A percentile compares a stretch with the other conserved stretches of the same genome.
phyloP scores from a whole-genome alignment of 2,113 vertebrate genomes.

The Thunnus thynnus region DNA sequence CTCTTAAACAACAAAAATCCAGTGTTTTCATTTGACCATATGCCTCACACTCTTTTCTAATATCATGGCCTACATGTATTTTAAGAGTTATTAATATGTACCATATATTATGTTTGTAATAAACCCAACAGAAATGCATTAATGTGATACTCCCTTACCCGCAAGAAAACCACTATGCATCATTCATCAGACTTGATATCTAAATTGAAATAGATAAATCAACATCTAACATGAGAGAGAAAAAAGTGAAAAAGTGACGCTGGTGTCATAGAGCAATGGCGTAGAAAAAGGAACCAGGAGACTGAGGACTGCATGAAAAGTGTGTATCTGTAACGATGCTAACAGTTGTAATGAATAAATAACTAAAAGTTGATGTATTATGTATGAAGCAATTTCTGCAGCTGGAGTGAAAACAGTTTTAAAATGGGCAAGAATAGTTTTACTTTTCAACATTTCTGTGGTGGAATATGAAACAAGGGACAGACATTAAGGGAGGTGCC shows the following conservation, averaged over 20 bases:
- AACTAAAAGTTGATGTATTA: constrained; percentile 76
- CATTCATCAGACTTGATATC: constrained; percentile 63
- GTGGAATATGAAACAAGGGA: constrained; percentile 52
- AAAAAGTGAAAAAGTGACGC: constrained; percentile 35
- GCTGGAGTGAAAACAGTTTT: constrained; percentile 60
- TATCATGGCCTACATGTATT: constrained; percentile 3
- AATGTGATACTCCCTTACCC: not conserved
- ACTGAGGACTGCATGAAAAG: constrained; percentile 63
- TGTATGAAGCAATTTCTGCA: constrained; percentile 76
- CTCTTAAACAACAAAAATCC: not conserved
- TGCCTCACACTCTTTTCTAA: not conserved
- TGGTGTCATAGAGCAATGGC: constrained; percentile 33
- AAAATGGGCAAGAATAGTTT: constrained; percentile 59
- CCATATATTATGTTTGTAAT: too few relatives aligned
- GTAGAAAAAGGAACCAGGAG: constrained; percentile 48
- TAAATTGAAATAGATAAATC: constrained; percentile 71
- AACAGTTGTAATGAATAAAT: constrained; percentile 81
- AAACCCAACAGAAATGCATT: too few relatives aligned
- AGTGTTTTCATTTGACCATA: not conserved
- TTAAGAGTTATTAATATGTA: constrained; percentile 35
- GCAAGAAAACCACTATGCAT: constrained; percentile 35
- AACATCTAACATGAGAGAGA: constrained; percentile 40
- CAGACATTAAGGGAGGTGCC: constrained; percentile 12
- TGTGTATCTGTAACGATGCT: constrained; percentile 70
- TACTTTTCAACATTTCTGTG: constrained; percentile 44